Evolutionary conservation across 2,888 invertebrate genomes (phyloP).

Genomic region (Blastobasis adustella): DNA sequence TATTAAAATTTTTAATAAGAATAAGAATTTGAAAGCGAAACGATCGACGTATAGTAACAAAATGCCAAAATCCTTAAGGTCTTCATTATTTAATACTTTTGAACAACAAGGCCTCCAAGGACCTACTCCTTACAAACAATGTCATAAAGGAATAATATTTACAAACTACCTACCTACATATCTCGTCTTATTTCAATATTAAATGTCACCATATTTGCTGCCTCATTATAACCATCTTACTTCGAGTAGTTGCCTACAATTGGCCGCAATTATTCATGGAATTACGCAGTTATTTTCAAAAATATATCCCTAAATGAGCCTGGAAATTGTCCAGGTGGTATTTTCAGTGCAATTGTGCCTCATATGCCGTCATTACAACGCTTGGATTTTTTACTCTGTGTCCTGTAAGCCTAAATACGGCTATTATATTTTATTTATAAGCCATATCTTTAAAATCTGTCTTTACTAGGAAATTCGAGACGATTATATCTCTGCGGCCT

Average conservation of each 20-base stretch:
- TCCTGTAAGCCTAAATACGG: slow-evolving; percentile 5
- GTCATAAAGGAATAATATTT: no score
- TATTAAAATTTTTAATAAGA: no score
- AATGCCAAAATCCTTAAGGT: no score
- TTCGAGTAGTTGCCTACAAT: background rate
- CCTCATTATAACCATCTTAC: no score
- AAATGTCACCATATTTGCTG: no score
- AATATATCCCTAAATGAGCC: slow-evolving; percentile 5
- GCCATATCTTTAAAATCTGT: slow-evolving; percentile 5
- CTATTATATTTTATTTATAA: slow-evolving; percentile 5
- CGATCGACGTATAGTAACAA: no score
- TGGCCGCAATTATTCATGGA: background rate
- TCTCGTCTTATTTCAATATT: no score
- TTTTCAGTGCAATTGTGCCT: slow-evolving; percentile 3
- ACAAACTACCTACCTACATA: no score
- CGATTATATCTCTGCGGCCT: slow-evolving; percentile 1
- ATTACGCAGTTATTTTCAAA: slow-evolving; percentile 2
- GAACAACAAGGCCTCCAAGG: no score
- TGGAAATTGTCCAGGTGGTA: slow-evolving; percentile 3
- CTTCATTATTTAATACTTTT: no score
- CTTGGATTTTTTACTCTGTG: slow-evolving; percentile 2
- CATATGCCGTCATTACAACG: slow-evolving; percentile 1
- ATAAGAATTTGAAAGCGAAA: no score
- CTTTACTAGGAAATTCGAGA: slow-evolving; percentile 2
- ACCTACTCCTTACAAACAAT: no score